Percentiles rank a stretch among this genome's conserved stretches.
Evolutionary conservation across 2,888 invertebrate species (phyloP).

Genomic region (Plagodis pulveraria): DNA sequence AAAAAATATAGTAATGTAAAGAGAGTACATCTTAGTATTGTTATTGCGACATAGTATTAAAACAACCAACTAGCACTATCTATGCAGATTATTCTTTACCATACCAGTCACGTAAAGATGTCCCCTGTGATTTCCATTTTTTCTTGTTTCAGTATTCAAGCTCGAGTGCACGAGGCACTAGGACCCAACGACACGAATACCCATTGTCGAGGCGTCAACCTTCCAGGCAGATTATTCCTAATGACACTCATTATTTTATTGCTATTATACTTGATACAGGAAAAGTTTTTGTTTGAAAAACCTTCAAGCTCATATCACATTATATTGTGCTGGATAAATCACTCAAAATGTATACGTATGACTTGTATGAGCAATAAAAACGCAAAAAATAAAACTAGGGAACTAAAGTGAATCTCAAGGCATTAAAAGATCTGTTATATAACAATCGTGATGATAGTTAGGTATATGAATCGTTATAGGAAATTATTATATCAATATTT

Average conservation of each 20-base stretch:
- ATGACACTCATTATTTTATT: slow-evolving; percentile 46
- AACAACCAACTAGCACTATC: background rate
- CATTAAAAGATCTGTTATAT: background rate
- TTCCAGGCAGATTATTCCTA: slow-evolving; percentile 50
- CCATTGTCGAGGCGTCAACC: slow-evolving; percentile 50
- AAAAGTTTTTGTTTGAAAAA: slow-evolving; percentile 66
- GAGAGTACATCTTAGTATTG: background rate
- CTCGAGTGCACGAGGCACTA: slow-evolving; percentile 40
- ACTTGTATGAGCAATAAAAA: background rate
- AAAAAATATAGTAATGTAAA: no score
- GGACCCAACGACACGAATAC: slow-evolving; percentile 42
- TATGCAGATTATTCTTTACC: slow-evolving; percentile 1
- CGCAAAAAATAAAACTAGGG: slow-evolving; percentile 1
- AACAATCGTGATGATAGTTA: no score
- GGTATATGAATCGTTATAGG: slow-evolving; percentile 3
- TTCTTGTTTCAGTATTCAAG: slow-evolving; percentile 41
- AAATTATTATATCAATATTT: slow-evolving; percentile 13
- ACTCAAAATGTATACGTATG: slow-evolving; percentile 8
- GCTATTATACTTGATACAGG: slow-evolving; percentile 51
- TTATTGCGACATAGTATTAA: background rate
- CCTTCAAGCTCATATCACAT: slow-evolving; percentile 53
- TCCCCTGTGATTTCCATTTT: slow-evolving; percentile 56
- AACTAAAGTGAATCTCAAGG: slow-evolving; percentile 4
- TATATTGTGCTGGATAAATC: slow-evolving; percentile 33
- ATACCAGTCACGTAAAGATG: slow-evolving; percentile 49